Evolutionary conservation across 2,888 invertebrate species (phyloP), one percentile per base, ranked within the genome.

Genomic region (Agrochola lota): DNA sequence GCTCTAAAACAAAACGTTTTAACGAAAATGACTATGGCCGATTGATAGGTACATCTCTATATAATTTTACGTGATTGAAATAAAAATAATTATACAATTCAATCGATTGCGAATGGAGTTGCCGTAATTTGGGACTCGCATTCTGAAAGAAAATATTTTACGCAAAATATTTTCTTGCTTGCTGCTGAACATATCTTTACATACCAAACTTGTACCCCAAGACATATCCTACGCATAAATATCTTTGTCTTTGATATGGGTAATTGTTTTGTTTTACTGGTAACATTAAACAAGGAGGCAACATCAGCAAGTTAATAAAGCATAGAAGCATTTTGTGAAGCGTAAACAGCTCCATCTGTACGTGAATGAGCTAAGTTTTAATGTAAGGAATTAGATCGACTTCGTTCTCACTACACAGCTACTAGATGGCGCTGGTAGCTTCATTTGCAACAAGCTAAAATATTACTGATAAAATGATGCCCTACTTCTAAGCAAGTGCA

Each of bases 301-400:
- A 73, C 26, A 43, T 30, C 23, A 52, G 7, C 43, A 26, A 46
- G 20, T 2, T 20, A 46, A 7, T 35, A 35, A 35, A 35, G 4
- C 3, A 35, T 3, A 46, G 30, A 30, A 70, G 30, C 35, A 63
- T 43, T 71, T 30, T 11, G 3, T 23, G 20, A 26, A 40, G 2
- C 23, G 23, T 26, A 0, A 63, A 30, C 23, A 62, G 0, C 81
- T 15, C 82, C 75, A 78, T 78, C 78, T 78, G 46, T 63, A 2
- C 8, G 0, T 8, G 3, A 4, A 2, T 11, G 3, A 15, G 5
- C 20, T n/a, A 63, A 78, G 26, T 17, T 46, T n/a, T 23, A 8
- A 7, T 35, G 15, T 12, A 35, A 2, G 3, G 0, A 26, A 15
- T 52, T 57, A 9, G n/a, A 8, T 63, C 5, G 12, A 57, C 12